Evolutionary conservation across 2,113 vertebrate species (phyloP).

Genomic region (Scomber japonicus): DNA sequence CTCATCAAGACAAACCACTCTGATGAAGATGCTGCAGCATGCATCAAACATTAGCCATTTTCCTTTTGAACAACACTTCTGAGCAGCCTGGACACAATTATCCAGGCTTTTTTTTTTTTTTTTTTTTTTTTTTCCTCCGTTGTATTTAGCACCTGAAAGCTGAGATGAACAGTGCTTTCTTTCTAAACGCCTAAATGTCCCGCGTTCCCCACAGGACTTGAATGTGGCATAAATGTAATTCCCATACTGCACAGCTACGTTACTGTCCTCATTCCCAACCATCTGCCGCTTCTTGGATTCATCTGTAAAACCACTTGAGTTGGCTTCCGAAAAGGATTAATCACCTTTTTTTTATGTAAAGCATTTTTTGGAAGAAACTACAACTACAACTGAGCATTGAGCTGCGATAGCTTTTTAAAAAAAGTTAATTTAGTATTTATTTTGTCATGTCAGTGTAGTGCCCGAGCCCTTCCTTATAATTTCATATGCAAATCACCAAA

Average conservation of each 20-base stretch:
- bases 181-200: not conserved
- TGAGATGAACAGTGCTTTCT: not conserved
- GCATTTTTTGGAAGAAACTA: not conserved
- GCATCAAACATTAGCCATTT: not conserved
- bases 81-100: too few species aligned
- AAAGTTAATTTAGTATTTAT: not conserved
- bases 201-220: conserved; percentile 19
- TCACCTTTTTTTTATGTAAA: not conserved
- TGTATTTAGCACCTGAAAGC: not conserved
- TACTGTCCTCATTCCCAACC: conserved; percentile 23
- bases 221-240: conserved; percentile 32
- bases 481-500: not conserved
- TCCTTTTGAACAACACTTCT: not conserved
- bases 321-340: conserved; percentile 2
- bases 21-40: too few species aligned
- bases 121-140: not conserved
- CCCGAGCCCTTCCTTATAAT: not conserved
- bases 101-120: not conserved
- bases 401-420: not conserved
- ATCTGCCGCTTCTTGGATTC: conserved; percentile 53
- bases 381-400: not conserved
- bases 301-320: conserved; percentile 7
- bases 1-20: too few species aligned
- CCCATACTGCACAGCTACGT: conserved; percentile 47
- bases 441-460: not conserved